Evolutionary conservation across 2,113 vertebrate species (phyloP), one percentile per base, ranked within the genome.

Genomic region (Periophthalmodon schlosseri): DNA sequence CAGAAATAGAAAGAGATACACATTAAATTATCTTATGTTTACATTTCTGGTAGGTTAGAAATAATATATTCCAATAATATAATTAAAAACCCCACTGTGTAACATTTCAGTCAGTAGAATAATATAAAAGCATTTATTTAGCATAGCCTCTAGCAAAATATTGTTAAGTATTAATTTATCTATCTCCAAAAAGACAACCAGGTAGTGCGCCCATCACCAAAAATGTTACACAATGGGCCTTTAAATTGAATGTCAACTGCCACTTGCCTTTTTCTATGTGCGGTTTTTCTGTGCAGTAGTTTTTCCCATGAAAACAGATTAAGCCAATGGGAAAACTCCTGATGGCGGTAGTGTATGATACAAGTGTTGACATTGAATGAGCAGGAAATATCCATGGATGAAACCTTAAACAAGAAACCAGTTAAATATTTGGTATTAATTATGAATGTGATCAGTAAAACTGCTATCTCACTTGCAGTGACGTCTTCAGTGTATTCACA

Each of bases 321-420:
- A 67, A 98, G 88, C 98, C 98, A 99, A 83, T 95, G 97, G 0
- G 95, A 95, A 80, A 99, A 99, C 90, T 99, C 98, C 82, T 97
- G 96, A 88, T 99, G 97, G 74, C 98, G 96, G 81, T 99, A 99
- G 92, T 99, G 97, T 85, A 98, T 93, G 84, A 98, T 97, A 89
- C 96, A 99, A 66, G 97, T 99, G 85, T 94, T 98, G 85, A 97
- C 88, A 33, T 94, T 87, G 54, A 98, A 84, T 1, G 94, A 95
- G 58, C 95, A 95, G 0, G 94, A 94, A 72, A 98, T 92, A 78
- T 98, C 96, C 39, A 95, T 93, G 36, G 96, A 96, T 68, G 96
- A 97, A 75, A 97, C 95, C 98, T 99, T 86, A 75, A 89, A n/a
- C 24, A 8, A 80, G 52, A 83, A 86, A 66, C 14, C 66, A 1